Conservation (phyloP, 2,797 vertebrate species). For the Babyrousa celebensis region DNA sequence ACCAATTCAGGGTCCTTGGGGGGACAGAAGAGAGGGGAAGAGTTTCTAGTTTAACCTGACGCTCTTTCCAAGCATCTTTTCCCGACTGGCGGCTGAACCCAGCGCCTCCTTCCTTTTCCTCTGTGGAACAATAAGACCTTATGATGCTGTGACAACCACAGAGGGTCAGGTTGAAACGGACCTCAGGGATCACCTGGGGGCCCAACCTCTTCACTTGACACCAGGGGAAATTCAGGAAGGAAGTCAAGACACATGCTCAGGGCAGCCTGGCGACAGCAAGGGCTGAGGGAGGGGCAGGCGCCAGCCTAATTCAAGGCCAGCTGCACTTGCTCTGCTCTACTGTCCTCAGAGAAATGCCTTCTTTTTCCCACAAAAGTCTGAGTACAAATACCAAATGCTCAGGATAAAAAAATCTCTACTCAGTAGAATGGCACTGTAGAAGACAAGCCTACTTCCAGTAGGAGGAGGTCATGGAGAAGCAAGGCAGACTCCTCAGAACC, state of each 20-base stretch:
- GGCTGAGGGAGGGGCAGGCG: background rate
- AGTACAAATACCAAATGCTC: background rate
- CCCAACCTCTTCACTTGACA: background rate
- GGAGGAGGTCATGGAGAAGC: background rate
- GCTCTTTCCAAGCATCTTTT: background rate
- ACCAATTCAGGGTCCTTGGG: background rate
- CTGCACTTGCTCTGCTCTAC: background rate
- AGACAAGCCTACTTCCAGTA: background rate
- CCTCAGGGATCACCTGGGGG: background rate
- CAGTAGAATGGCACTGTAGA: background rate
- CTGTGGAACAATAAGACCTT: background rate
- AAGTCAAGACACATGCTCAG: background rate
- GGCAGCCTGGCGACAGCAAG: background rate
- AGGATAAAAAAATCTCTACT: background rate
- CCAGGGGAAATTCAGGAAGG: background rate
- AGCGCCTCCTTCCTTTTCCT: background rate
- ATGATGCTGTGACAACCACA: background rate
- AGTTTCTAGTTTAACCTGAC: background rate
- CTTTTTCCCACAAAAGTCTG: background rate
- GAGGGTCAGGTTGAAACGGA: background rate
- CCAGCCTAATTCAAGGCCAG: background rate
- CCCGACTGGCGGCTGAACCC: background rate
- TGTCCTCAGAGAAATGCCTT: background rate
- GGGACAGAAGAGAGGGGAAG: background rate
- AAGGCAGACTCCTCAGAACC: background rate